A percentile compares a stretch with the other conserved stretches of the same genome.
These are phyloP conservation scores for Crotalus helleri DNA, from an alignment of 2,113 vertebrate genomes.

Conservation along the genomic window DNA sequence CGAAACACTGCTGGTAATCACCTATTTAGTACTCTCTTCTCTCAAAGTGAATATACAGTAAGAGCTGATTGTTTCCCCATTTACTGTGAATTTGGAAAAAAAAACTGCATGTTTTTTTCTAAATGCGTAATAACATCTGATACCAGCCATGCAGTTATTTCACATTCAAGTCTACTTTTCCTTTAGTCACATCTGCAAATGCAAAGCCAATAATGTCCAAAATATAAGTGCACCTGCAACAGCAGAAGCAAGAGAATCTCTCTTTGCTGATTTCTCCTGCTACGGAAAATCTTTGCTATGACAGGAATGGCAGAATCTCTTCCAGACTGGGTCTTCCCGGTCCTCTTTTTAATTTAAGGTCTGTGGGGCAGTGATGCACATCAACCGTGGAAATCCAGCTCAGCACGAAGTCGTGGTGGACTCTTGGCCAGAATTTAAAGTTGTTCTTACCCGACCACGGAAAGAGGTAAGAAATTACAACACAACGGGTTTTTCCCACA, in stretches of 20 bases:
- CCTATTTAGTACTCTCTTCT: not conserved
- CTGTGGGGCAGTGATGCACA: constrained; percentile 2
- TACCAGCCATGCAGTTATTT: not conserved
- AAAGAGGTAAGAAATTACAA: not conserved
- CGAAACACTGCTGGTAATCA: not conserved
- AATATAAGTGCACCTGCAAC: not conserved
- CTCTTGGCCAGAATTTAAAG: constrained; percentile 25
- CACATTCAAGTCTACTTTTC: not conserved
- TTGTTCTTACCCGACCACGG: not conserved
- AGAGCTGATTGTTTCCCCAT: not conserved
- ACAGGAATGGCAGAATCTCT: too few species aligned
- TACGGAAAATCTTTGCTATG: not conserved
- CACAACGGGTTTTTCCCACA: not conserved
- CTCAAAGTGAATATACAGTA: not conserved
- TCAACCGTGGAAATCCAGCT: constrained; percentile 21
- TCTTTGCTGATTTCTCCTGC: not conserved
- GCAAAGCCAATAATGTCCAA: not conserved
- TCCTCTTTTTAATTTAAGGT: not conserved
- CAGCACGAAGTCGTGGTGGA: constrained; percentile 12
- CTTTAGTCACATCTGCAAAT: not conserved
- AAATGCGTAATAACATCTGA: not conserved
- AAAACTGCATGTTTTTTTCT: too few species aligned
- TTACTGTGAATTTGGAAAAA: not conserved
- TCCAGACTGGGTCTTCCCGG: too few species aligned
- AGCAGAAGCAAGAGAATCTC: not conserved